phyloP scores from a whole-genome alignment of 2,888 invertebrate species.

The Shargacucullia verbasci region DNA sequence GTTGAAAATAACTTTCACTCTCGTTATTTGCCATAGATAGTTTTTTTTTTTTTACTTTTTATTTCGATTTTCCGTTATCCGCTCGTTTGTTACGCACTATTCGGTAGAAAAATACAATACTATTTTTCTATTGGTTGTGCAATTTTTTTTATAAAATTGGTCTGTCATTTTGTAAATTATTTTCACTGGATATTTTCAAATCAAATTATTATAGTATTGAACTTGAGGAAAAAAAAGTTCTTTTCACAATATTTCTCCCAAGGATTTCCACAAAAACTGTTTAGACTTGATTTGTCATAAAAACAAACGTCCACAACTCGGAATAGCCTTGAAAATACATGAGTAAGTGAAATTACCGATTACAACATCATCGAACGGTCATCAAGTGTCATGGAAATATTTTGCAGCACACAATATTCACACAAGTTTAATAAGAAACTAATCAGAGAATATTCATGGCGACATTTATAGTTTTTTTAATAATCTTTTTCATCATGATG shows the following conservation, averaged over 20 bases:
- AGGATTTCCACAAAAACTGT: too few species aligned
- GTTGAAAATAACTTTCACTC: constrained; percentile 75
- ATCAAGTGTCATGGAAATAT: constrained; percentile 42
- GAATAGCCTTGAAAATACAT: constrained; percentile 44
- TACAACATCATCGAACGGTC: constrained; percentile 22
- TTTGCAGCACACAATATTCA: constrained; percentile 34
- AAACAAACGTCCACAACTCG: constrained; percentile 5
- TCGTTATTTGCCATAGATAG: constrained; percentile 66
- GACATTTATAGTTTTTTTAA: background rate
- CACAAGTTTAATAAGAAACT: too few species aligned
- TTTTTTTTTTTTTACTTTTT: constrained; percentile 56
- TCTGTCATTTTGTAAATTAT: too few species aligned
- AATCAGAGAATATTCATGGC: constrained; percentile 4
- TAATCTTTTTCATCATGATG: too few species aligned
- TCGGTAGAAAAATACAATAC: constrained; percentile 41
- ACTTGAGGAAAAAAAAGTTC: too few species aligned
- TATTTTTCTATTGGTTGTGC: constrained; percentile 11
- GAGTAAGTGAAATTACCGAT: constrained; percentile 48
- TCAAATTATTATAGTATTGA: constrained; percentile 4
- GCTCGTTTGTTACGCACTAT: constrained; percentile 59
- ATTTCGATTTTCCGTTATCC: constrained; percentile 56
- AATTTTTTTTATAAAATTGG: constrained; percentile 15
- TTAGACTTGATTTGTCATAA: too few species aligned
- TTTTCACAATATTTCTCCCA: too few species aligned
- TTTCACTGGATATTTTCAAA: constrained; percentile 5